A percentile compares a stretch with the other conserved stretches of the same genome.
These are phyloP conservation scores for Anomalospiza imberbis DNA, from an alignment of 2,797 vertebrate species.

Conservation along the genomic window DNA sequence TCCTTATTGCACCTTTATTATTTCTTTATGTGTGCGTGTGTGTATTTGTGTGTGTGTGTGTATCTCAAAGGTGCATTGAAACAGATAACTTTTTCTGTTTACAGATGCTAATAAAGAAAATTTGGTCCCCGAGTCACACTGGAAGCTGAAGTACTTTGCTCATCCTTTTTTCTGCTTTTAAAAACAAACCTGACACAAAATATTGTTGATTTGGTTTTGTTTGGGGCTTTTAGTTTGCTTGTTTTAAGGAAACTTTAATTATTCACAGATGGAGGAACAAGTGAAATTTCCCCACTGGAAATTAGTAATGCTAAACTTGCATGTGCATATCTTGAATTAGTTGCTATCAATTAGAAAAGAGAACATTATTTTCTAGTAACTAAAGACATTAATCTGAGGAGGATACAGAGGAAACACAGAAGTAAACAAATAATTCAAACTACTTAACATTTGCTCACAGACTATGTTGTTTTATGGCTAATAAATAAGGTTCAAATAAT, in stretches of 20 bases:
- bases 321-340: neutral
- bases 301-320: neutral
- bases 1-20: neutral
- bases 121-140: neutral
- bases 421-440: slow-evolving; percentile 68
- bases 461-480: slow-evolving; percentile 33
- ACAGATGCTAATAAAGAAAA: neutral
- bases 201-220: neutral
- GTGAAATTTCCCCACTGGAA: neutral
- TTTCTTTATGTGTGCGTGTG: neutral
- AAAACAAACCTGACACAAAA: neutral
- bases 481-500: slow-evolving; percentile 53
- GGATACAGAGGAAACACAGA: slow-evolving; percentile 27
- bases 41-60: neutral
- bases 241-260: neutral
- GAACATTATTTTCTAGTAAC: slow-evolving; percentile 9
- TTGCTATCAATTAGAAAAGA: slow-evolving; percentile 36
- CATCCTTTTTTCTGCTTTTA: neutral
- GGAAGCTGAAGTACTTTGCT: neutral
- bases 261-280: neutral
- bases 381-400: slow-evolving; percentile 44
- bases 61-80: neutral
- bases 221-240: neutral
- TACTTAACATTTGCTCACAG: slow-evolving; percentile 53
- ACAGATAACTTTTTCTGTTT: neutral